phyloP scores from a whole-genome alignment of 2,888 invertebrate species.

The Zootermopsis nevadensis region DNA sequence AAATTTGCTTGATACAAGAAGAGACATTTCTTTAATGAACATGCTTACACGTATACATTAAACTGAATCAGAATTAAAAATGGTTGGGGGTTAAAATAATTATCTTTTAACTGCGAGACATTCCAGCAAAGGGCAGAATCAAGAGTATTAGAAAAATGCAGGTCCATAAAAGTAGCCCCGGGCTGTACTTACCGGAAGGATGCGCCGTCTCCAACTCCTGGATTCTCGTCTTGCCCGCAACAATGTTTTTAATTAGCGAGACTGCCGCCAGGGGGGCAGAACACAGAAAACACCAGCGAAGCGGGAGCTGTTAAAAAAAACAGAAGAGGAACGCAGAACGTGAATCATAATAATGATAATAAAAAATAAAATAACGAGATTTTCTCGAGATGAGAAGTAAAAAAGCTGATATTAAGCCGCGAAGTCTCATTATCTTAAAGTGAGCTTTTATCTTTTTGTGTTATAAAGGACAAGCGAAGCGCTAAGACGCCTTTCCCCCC shows the following conservation, averaged over 20 bases:
- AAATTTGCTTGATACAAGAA: too few relatives aligned
- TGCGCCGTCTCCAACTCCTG: slow-evolving; percentile 18
- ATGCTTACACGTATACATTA: too few relatives aligned
- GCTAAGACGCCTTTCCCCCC: background rate
- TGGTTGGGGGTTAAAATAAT: too few relatives aligned
- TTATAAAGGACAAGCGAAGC: slow-evolving; percentile 48
- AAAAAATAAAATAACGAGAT: slow-evolving; percentile 52
- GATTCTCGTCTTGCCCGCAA: slow-evolving; percentile 59
- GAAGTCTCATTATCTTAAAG: slow-evolving; percentile 52
- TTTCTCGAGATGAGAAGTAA: slow-evolving; percentile 47
- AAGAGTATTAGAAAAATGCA: background rate
- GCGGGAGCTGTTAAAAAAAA: slow-evolving; percentile 44
- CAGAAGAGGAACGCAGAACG: slow-evolving; percentile 38
- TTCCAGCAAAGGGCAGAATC: too few relatives aligned
- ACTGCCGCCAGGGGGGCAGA: slow-evolving; percentile 60
- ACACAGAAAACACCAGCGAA: slow-evolving; percentile 38
- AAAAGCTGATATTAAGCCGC: slow-evolving; percentile 53
- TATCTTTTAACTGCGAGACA: too few relatives aligned
- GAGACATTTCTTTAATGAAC: too few relatives aligned
- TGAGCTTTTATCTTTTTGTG: slow-evolving; percentile 51
- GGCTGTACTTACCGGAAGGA: slow-evolving; percentile 14
- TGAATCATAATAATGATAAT: slow-evolving; percentile 52
- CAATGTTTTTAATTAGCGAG: slow-evolving; percentile 65
- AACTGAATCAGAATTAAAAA: too few relatives aligned
- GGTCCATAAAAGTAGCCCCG: background rate